phyloP scores from a whole-genome alignment of 2,797 vertebrate species.

The Kryptopterus vitreolus region DNA sequence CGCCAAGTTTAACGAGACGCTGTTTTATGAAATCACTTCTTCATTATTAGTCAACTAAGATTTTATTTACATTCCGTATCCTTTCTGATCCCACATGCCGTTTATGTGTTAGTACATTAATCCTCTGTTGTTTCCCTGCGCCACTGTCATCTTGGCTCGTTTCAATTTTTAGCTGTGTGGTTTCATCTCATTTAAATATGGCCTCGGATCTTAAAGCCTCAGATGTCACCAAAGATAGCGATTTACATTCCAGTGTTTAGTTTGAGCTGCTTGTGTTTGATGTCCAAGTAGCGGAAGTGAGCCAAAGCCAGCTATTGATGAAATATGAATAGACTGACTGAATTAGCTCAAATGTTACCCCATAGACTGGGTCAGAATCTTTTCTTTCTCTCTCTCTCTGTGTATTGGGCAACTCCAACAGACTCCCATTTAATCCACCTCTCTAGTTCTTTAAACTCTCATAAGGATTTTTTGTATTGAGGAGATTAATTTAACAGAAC shows the following conservation, averaged over 20 bases:
- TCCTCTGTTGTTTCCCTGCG: not conserved
- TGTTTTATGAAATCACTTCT: not conserved
- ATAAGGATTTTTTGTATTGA: not conserved
- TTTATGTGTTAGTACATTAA: not conserved
- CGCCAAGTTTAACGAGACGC: not conserved
- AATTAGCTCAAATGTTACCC: not conserved
- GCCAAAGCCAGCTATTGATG: not conserved
- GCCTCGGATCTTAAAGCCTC: not conserved
- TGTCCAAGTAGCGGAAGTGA: not conserved
- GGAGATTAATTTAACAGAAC: not conserved
- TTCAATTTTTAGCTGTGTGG: not conserved
- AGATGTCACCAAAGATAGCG: not conserved
- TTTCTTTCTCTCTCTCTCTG: not conserved
- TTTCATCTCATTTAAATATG: not conserved
- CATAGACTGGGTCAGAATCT: too few relatives aligned
- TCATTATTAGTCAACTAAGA: not conserved
- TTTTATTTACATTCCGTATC: not conserved
- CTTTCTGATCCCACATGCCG: not conserved
- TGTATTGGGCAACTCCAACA: not conserved
- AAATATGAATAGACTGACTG: constrained; percentile 5
- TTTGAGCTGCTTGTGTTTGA: not conserved
- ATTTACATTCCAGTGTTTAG: constrained; percentile 1
- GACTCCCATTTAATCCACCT: too few relatives aligned
- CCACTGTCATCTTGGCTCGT: not conserved
- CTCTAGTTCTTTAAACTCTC: not conserved